Conservation (phyloP, 2,888 invertebrate genomes). For the Tachystola acroxantha region DNA sequence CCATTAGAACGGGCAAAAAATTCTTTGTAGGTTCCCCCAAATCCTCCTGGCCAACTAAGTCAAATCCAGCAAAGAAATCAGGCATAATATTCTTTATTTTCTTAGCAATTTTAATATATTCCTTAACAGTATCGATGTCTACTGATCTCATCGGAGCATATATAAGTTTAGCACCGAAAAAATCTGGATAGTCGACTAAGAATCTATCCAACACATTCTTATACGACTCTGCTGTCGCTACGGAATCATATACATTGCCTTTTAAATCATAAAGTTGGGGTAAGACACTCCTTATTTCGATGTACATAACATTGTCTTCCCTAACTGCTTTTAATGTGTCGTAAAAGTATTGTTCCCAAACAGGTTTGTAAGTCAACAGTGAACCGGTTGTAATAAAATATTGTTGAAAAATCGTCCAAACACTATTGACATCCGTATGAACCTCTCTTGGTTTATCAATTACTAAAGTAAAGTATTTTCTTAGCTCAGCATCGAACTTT, state of each 20-base stretch:
- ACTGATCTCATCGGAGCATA: constrained; percentile 80
- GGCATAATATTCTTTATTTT: constrained; percentile 75
- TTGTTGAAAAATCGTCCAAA: constrained; percentile 78
- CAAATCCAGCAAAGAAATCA: constrained; percentile 87
- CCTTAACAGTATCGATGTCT: constrained; percentile 46
- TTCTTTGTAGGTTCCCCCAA: constrained; percentile 79
- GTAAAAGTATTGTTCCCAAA: constrained; percentile 82
- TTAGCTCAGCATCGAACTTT: constrained; percentile 74
- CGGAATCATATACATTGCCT: constrained; percentile 70
- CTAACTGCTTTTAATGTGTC: constrained; percentile 80
- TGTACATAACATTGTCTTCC: constrained; percentile 83
- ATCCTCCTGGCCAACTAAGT: constrained; percentile 90
- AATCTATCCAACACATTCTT: constrained; percentile 78
- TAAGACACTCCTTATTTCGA: constrained; percentile 82
- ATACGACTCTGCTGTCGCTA: constrained; percentile 77
- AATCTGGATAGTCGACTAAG: constrained; percentile 78
- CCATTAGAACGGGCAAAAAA: constrained; percentile 75
- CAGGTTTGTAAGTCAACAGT: constrained; percentile 79
- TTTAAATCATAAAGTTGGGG: constrained; percentile 82
- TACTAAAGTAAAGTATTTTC: constrained; percentile 74
- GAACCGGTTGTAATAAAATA: constrained; percentile 74
- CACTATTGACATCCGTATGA: constrained; percentile 75
- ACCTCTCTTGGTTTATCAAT: constrained; percentile 58
- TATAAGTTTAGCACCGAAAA: constrained; percentile 83
- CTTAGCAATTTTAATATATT: constrained; percentile 63